These are phyloP conservation scores for Philotrypesis tridentata DNA, from an alignment of 1,140 invertebrate genomes.

Conservation along the genomic window DNA sequence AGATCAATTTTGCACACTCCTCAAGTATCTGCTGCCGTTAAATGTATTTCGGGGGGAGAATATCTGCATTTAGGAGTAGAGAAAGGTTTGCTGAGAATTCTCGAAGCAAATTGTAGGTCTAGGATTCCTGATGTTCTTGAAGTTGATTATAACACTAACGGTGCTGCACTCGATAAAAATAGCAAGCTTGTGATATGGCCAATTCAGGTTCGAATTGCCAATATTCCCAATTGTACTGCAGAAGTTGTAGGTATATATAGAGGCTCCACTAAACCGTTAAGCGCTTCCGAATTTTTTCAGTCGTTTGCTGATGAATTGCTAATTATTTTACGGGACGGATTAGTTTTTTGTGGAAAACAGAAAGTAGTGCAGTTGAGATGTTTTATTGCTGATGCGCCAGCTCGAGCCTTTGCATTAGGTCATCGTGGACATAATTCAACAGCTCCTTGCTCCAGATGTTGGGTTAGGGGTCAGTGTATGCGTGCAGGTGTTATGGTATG, in stretches of 20 bases:
- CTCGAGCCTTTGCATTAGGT: conserved; percentile 41
- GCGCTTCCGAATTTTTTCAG: conserved; percentile 29
- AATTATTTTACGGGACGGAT: conserved; percentile 4
- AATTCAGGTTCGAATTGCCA: conserved; percentile 1
- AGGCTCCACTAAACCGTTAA: conserved; percentile 42
- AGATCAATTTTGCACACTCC: too few relatives aligned
- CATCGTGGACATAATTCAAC: conserved; percentile 40
- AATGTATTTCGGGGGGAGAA: too few relatives aligned
- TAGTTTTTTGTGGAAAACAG: conserved; percentile 11
- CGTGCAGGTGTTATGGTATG: conserved; percentile 7
- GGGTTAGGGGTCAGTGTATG: conserved; percentile 15
- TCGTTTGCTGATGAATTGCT: conserved; percentile 5
- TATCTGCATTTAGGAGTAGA: too few relatives aligned
- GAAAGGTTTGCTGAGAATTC: too few relatives aligned
- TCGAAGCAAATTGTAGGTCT: too few relatives aligned
- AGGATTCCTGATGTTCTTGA: neutral
- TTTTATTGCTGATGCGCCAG: conserved; percentile 50
- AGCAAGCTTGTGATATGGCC: neutral
- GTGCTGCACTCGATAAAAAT: neutral
- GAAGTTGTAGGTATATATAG: conserved; percentile 42
- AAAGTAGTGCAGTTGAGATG: conserved; percentile 37
- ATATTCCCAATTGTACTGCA: neutral
- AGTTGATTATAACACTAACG: neutral
- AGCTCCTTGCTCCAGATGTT: conserved; percentile 44
- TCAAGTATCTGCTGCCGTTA: too few relatives aligned